Evolutionary conservation across 2,888 invertebrate species (phyloP), one percentile per base, ranked within the genome.

Genomic region (Esperia sulphurella): DNA sequence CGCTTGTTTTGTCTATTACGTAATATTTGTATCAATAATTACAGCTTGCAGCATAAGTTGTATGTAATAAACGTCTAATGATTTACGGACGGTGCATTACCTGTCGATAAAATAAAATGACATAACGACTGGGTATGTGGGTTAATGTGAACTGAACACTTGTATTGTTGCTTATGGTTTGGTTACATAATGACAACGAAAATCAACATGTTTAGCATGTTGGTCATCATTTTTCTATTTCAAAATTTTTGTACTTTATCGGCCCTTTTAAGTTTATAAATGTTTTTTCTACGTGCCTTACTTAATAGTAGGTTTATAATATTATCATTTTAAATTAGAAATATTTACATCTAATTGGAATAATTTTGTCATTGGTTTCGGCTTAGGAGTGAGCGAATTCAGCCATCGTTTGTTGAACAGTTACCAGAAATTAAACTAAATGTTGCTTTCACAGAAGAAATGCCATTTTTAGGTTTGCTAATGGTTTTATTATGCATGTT

Each of bases 111-210:
- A 52, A 46, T 55, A 53, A 52, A 59, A 59, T 57, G 55, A 61
- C 57, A 58, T 53, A 58, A 51, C 54, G 33, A 45, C n/a, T 35
- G n/a, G n/a, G 42, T 52, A 68, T 65, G 55, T 70, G 49, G 68
- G 73, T 63, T 72, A 70, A 72, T 65, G 55, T 54, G 58, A 65
- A 65, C 28, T 43, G 53, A 57, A 59, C 58, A 60, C 50, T 65
- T 48, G 48, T 53, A 43, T 48, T 50, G 41, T 49, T 48, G 50
- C 50, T 55, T 56, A 53, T 56, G 52, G 40, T 37, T 37, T 10
- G 8, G 44, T 58, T 57, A 43, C 53, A 14, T 46, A 54, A 57
- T 38, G 21, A 21, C 14, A 8, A 33, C 6, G 10, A 12, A 37
- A 31, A 42, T 42, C 42, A 31, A 42, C 39, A 14, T 39, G 21